Percentiles rank a stretch among this genome's conserved stretches.
Conservation (phyloP, 2,113 vertebrate species). For the Vanacampus margaritifer region DNA sequence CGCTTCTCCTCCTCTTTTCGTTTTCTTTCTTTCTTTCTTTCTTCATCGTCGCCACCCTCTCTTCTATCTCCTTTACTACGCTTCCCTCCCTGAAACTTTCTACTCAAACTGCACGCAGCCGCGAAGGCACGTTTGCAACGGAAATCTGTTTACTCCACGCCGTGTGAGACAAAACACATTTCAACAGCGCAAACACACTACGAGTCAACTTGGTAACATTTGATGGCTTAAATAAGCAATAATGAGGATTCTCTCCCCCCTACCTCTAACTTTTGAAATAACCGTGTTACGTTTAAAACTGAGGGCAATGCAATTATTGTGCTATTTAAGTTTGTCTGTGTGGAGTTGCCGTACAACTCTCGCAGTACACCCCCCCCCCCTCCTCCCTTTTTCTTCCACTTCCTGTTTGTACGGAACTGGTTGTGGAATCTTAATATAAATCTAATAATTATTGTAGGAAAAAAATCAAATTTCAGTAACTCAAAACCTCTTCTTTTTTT, state of each 20-base stretch:
- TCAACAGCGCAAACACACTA: not conserved
- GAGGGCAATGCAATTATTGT: no score
- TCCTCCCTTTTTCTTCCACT: not conserved
- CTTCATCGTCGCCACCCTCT: slow-evolving; percentile 21
- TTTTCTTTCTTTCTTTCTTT: slow-evolving; percentile 4
- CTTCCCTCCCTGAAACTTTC: not conserved
- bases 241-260: no score
- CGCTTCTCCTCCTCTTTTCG: not conserved
- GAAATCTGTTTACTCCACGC: not conserved
- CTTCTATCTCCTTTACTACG: not conserved
- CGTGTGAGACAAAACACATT: not conserved
- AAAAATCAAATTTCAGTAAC: no score
- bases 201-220: no score
- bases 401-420: not conserved
- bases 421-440: no score
- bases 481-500: no score
- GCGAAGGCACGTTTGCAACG: not conserved
- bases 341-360: not conserved
- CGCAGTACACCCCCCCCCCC: no score
- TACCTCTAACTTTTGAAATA: no score
- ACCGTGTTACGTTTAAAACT: no score
- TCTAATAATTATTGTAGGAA: no score
- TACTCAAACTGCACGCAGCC: not conserved
- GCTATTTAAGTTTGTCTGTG: not conserved
- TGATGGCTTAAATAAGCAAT: no score